Evolutionary conservation across 2,113 vertebrate species (phyloP), one percentile per base, ranked within the genome.

Genomic region (Phalacrocorax carbo): DNA sequence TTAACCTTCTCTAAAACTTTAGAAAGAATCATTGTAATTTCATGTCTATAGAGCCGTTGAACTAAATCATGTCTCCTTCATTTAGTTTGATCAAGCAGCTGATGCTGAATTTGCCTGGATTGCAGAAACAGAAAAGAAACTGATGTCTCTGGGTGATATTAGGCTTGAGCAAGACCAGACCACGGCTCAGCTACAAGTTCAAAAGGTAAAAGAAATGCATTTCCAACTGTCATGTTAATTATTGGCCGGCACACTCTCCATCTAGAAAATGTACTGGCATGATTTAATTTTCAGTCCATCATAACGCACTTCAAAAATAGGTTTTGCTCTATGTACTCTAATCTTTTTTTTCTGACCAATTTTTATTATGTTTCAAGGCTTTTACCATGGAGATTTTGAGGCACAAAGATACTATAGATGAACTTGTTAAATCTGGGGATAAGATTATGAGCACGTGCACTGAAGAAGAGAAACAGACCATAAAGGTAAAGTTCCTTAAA

Each of bases 331-430:
- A 69, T 93, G 19, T 32, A 61, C 8, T 75, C 15, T 40, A 3
- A 44, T 8, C 36, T 51, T 36, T 52, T 44, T 22, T 48, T 57
- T 36, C 27, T 94, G 36, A 96, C 68, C 4, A 36, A 4, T 93
- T 94, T 91, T 95, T 93, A 32, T 96, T 91, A 38, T 94, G 95
- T 98, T 98, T 95, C 54, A 98, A 99, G 99, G 98, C 98, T 93
- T 99, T 99, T 96, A 99, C 99, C 88, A 99, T 99, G 99, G 99
- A 99, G 96, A 99, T 99, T 95, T 98, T 99, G 98, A 99, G 98
- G 86, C 99, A 99, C 97, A 99, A 99, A 96, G 99, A 99, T 96
- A 94, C 98, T 75, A 98, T 99, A 95, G 99, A 99, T 98, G 98
- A 99, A 87, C 99, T 99, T 79, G 98, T 99, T 75, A 99, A 99